Conservation (phyloP, 2,888 invertebrate genomes). For the Chrysolina oricalcia region DNA sequence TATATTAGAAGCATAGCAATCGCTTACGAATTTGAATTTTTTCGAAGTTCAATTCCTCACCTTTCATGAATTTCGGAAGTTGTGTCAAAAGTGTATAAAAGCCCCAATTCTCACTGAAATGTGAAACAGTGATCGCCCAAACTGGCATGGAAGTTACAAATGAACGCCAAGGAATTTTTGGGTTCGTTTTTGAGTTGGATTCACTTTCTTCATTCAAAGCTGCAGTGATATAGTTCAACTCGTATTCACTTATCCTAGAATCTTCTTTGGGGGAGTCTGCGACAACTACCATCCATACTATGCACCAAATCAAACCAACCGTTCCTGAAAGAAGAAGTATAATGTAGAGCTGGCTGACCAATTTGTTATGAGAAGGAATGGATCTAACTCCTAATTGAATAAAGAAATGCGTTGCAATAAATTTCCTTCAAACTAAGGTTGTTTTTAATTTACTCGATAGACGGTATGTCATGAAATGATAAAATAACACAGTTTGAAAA, state of each 20-base stretch:
- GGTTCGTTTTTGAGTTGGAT: constrained; percentile 71
- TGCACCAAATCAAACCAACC: constrained; percentile 82
- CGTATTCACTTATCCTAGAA: constrained; percentile 80
- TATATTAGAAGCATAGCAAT: no score
- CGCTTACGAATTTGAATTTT: no score
- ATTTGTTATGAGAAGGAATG: no score
- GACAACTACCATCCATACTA: constrained; percentile 81
- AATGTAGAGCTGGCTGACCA: no score
- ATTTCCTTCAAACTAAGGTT: no score
- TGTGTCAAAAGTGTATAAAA: constrained; percentile 81
- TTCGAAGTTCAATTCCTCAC: constrained; percentile 35
- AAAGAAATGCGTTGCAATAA: no score
- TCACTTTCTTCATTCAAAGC: constrained; percentile 72
- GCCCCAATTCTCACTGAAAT: constrained; percentile 93
- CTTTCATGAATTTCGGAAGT: constrained; percentile 51
- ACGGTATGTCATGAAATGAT: no score
- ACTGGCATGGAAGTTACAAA: constrained; percentile 85
- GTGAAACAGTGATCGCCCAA: constrained; percentile 88
- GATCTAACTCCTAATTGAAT: no score
- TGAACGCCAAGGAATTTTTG: constrained; percentile 84
- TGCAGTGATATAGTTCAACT: constrained; percentile 82
- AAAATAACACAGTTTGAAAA: no score
- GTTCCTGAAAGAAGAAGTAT: constrained; percentile 70
- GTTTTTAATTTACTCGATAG: no score
- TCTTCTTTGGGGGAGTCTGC: constrained; percentile 85